Conservation (phyloP, 1,140 invertebrate genomes). For the Tetraneura akinire region DNA sequence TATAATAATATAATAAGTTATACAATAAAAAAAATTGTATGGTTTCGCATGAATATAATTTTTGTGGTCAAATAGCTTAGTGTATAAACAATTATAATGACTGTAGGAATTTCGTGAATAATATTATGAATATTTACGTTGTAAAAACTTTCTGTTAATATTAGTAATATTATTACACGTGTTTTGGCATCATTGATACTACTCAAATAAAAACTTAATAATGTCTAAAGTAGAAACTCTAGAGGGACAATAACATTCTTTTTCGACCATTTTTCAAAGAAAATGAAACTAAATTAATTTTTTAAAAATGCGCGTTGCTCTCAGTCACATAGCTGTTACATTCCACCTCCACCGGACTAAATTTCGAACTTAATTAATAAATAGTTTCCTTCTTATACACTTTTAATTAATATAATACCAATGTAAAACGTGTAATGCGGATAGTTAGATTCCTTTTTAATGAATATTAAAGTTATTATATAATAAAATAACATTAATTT, state of each 20-base stretch:
- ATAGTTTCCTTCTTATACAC: background rate
- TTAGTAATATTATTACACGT: background rate
- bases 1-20: too few species aligned
- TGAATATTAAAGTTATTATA: background rate
- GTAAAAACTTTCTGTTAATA: too few species aligned
- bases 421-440: background rate
- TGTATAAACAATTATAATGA: too few species aligned
- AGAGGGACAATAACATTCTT: background rate
- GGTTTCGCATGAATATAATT: too few species aligned
- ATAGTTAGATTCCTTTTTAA: background rate
- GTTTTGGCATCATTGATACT: background rate
- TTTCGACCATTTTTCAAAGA: background rate
- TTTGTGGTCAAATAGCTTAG: too few species aligned
- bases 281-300: background rate
- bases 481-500: too few species aligned
- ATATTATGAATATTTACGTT: too few species aligned
- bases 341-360: background rate
- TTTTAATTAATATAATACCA: constrained; percentile 4
- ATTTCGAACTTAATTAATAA: background rate
- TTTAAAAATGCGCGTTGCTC: background rate
- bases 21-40: too few species aligned
- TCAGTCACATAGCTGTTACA: background rate
- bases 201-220: background rate
- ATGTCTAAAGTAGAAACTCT: background rate
- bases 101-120: too few species aligned